These are phyloP conservation scores for Trissolcus japonicus DNA, from an alignment of 2,888 invertebrate genomes.

Conservation along the genomic window DNA sequence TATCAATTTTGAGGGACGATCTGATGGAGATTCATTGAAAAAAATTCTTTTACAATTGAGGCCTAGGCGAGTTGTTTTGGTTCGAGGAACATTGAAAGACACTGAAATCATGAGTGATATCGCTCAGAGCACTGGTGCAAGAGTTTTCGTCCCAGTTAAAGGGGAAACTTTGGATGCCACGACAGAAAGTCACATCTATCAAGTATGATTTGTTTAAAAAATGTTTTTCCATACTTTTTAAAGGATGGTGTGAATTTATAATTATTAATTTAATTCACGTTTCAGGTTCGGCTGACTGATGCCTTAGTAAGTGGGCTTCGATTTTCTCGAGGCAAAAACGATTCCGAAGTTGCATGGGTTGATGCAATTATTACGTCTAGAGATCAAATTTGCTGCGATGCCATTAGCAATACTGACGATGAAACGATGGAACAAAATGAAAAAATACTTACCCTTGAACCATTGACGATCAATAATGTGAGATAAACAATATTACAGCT, in stretches of 20 bases:
- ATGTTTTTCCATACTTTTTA: not conserved
- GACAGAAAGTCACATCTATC: slow-evolving; percentile 98
- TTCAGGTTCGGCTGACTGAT: slow-evolving; percentile 92
- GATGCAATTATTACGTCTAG: slow-evolving; percentile 84
- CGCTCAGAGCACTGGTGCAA: slow-evolving; percentile 82
- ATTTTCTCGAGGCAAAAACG: slow-evolving; percentile 89
- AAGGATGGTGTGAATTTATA: slow-evolving; percentile 8
- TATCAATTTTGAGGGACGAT: slow-evolving; percentile 97
- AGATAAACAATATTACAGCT: slow-evolving; percentile 2
- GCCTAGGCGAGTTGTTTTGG: slow-evolving; percentile 83
- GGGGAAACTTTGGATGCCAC: slow-evolving; percentile 96
- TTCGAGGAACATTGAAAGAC: slow-evolving; percentile 84
- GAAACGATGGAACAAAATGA: slow-evolving; percentile 74
- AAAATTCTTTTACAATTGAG: slow-evolving; percentile 82
- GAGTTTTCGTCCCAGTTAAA: slow-evolving; percentile 88
- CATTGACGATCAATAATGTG: slow-evolving; percentile 78
- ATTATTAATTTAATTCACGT: slow-evolving; percentile 13
- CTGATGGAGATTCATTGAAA: slow-evolving; percentile 88
- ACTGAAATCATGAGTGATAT: slow-evolving; percentile 83
- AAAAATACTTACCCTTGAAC: slow-evolving; percentile 84
- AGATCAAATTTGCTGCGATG: slow-evolving; percentile 77
- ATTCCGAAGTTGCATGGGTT: slow-evolving; percentile 97
- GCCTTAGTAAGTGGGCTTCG: slow-evolving; percentile 90
- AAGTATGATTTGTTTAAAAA: slow-evolving; percentile 79
- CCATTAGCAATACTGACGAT: slow-evolving; percentile 79